phyloP scores from a whole-genome alignment of 2,113 vertebrate genomes.

The Lontra canadensis region DNA sequence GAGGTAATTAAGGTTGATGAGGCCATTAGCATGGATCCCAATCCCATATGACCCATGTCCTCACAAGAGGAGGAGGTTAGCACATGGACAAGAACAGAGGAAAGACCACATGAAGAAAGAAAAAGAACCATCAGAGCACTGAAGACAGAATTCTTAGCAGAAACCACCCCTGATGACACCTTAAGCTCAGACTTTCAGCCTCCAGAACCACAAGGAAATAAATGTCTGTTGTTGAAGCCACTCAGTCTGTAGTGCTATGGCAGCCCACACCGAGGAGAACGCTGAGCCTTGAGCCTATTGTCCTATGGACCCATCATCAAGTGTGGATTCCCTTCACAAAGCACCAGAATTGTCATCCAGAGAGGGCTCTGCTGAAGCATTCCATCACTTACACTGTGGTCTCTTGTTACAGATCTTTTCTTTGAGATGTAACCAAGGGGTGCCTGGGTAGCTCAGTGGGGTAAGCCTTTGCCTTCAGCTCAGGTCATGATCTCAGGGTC shows the following conservation, averaged over 20 bases:
- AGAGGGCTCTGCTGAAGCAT: background rate
- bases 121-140: accelerated
- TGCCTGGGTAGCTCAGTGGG: too few relatives aligned
- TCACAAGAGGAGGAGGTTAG: background rate
- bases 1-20: background rate
- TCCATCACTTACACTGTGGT: background rate
- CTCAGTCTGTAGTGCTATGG: background rate
- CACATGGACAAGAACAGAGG: too few relatives aligned
- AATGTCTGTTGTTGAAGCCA: background rate
- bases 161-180: too few relatives aligned
- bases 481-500: too few relatives aligned
- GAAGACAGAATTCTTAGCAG: background rate
- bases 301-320: background rate
- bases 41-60: background rate
- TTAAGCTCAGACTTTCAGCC: background rate
- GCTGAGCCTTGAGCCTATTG: accelerated
- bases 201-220: background rate
- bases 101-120: background rate
- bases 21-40: background rate
- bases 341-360: accelerated
- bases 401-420: background rate
- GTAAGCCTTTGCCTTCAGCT: too few relatives aligned
- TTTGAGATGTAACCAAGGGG: background rate
- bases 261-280: accelerated
- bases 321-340: background rate